A percentile compares a stretch with the other conserved stretches of the same genome.
phyloP scores from a whole-genome alignment of 2,113 vertebrate species.

The Chascanopsetta lugubris region DNA sequence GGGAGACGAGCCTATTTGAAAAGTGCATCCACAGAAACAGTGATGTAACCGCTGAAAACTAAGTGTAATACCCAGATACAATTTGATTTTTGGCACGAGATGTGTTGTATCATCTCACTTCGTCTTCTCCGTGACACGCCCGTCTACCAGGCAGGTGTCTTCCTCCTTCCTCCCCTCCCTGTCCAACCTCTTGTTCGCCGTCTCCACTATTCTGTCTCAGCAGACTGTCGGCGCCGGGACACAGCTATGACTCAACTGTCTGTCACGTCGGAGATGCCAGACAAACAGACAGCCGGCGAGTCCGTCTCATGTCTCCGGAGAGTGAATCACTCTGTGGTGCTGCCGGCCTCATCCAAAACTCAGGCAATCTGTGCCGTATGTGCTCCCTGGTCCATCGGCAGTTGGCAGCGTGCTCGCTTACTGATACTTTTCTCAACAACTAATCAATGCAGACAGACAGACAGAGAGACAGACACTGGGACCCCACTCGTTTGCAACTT shows the following conservation, averaged over 20 bases:
- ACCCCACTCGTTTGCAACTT: background rate
- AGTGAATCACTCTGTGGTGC: slow-evolving; percentile 66
- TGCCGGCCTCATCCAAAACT: slow-evolving; percentile 55
- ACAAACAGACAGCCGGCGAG: slow-evolving; percentile 68
- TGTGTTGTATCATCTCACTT: slow-evolving; percentile 46
- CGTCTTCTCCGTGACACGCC: slow-evolving; percentile 42
- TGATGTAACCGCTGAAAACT: too few relatives aligned
- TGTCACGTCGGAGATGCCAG: slow-evolving; percentile 69
- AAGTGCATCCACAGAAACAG: too few relatives aligned
- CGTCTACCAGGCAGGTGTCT: slow-evolving; percentile 25
- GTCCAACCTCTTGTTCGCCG: slow-evolving; percentile 62
- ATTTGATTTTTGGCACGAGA: slow-evolving; percentile 31
- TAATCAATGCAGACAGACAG: slow-evolving; percentile 47
- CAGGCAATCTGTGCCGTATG: slow-evolving; percentile 71
- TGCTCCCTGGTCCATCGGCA: slow-evolving; percentile 23
- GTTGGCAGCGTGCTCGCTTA: slow-evolving; percentile 49
- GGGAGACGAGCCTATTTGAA: too few relatives aligned
- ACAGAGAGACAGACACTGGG: too few relatives aligned
- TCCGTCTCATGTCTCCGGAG: slow-evolving; percentile 54
- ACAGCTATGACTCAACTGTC: slow-evolving; percentile 77
- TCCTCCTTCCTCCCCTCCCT: slow-evolving; percentile 13
- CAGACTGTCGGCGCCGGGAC: slow-evolving; percentile 66
- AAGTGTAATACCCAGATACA: too few relatives aligned
- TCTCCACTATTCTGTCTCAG: slow-evolving; percentile 55
- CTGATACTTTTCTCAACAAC: slow-evolving; percentile 33